Evolutionary conservation across 2,113 vertebrate species (phyloP).

Genomic region (Siphamia tubifer): DNA sequence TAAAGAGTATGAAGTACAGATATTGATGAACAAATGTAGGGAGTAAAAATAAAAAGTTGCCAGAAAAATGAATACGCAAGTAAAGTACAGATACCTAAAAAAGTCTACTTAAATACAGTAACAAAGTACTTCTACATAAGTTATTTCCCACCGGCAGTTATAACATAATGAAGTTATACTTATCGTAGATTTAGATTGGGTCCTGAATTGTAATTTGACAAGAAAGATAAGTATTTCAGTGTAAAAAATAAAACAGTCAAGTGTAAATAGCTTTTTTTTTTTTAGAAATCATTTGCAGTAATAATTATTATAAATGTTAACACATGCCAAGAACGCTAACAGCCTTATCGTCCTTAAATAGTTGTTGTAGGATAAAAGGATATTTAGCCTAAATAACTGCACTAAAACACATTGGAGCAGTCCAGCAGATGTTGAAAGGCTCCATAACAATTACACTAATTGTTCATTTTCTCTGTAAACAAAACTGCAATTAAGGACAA

Average conservation of each 20-base stretch:
- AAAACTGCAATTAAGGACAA: slow-evolving; percentile 54
- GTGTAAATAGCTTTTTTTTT: neutral
- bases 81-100: no score
- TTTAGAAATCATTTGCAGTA: neutral
- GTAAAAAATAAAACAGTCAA: neutral
- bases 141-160: no score
- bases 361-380: slow-evolving; percentile 10
- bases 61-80: no score
- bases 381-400: neutral
- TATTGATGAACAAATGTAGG: no score
- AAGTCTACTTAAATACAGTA: no score
- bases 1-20: no score
- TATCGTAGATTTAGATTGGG: neutral
- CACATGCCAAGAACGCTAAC: neutral
- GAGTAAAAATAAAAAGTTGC: no score
- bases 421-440: slow-evolving; percentile 26
- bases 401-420: neutral
- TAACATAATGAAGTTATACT: neutral
- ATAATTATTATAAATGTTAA: neutral
- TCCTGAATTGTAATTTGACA: neutral
- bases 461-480: slow-evolving; percentile 51
- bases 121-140: no score
- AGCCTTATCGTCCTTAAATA: slow-evolving; percentile 27
- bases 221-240: neutral
- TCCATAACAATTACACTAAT: slow-evolving; percentile 45